Evolutionary conservation across 2,888 invertebrate genomes (phyloP).

Genomic region (Lapara coniferarum): DNA sequence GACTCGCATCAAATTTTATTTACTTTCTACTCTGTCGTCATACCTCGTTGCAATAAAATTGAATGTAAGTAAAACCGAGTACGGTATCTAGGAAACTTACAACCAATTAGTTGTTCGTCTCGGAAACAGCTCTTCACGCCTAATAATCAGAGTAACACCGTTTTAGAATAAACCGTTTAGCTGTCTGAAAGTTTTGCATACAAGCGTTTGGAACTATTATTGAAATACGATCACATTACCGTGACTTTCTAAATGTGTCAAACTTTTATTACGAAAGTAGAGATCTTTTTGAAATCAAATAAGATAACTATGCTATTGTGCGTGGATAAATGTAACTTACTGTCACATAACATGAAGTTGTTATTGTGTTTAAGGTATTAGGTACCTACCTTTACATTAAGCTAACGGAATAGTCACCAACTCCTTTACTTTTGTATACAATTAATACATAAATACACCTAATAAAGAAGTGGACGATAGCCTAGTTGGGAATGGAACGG

Average conservation of each 20-base stretch:
- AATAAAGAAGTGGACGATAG: no score
- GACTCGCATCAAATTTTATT: slow-evolving; percentile 5
- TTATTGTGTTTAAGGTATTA: no score
- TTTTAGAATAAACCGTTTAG: slow-evolving; percentile 68
- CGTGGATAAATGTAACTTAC: neutral
- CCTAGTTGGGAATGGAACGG: no score
- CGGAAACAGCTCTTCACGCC: slow-evolving; percentile 64
- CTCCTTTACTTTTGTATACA: no score
- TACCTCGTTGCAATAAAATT: slow-evolving; percentile 13
- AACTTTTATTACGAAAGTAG: slow-evolving; percentile 8
- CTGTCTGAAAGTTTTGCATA: slow-evolving; percentile 70
- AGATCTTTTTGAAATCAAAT: neutral
- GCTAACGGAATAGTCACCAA: no score
- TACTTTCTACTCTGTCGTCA: slow-evolving; percentile 13
- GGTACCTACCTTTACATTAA: no score
- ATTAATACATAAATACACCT: neutral
- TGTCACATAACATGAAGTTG: no score
- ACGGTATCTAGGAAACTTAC: slow-evolving; percentile 38
- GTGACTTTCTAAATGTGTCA: slow-evolving; percentile 9
- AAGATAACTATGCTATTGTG: neutral
- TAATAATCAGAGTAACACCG: slow-evolving; percentile 70
- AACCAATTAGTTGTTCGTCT: slow-evolving; percentile 47
- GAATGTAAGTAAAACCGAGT: slow-evolving; percentile 31
- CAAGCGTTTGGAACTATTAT: slow-evolving; percentile 47
- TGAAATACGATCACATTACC: slow-evolving; percentile 25